Evolutionary conservation across 2,797 vertebrate genomes (phyloP).

Genomic region (Poecilia velifera): DNA sequence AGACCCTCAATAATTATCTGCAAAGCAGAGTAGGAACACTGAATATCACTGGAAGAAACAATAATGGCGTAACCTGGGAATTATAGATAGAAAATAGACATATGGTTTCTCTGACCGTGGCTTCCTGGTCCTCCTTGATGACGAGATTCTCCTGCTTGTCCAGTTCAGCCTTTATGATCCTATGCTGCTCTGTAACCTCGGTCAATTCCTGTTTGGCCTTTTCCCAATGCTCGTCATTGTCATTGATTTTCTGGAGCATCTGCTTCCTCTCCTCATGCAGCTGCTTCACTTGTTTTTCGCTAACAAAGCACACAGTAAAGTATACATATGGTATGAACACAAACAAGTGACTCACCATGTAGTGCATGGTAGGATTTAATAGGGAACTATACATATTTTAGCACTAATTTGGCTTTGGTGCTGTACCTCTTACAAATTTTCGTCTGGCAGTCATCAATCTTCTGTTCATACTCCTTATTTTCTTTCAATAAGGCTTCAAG

Average conservation of each 20-base stretch:
- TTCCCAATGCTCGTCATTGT: conserved; percentile 78
- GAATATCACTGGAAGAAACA: conserved; percentile 9
- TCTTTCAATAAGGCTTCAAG: conserved; percentile 61
- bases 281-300: conserved; percentile 71
- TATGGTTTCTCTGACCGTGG: conserved; percentile 79
- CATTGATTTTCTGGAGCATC: conserved; percentile 72
- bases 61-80: conserved; percentile 16
- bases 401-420: conserved; percentile 1
- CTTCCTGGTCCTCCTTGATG: conserved; percentile 76
- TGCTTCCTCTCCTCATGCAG: conserved; percentile 72
- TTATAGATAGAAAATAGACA: conserved; percentile 32
- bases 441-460: conserved; percentile 67
- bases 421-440: conserved; percentile 72
- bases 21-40: conserved; percentile 19
- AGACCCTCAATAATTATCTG: conserved; percentile 70
- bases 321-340: conserved; percentile 27
- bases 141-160: conserved; percentile 73
- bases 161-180: conserved; percentile 67
- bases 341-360: not conserved
- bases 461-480: conserved; percentile 66
- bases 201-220: conserved; percentile 75
- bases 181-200: conserved; percentile 65
- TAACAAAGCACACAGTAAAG: conserved; percentile 49
- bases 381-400: not conserved
- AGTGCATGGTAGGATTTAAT: conserved; percentile 5